Evolutionary conservation across 1,140 invertebrate species (phyloP).

Genomic region (Chionoecetes opilio): DNA sequence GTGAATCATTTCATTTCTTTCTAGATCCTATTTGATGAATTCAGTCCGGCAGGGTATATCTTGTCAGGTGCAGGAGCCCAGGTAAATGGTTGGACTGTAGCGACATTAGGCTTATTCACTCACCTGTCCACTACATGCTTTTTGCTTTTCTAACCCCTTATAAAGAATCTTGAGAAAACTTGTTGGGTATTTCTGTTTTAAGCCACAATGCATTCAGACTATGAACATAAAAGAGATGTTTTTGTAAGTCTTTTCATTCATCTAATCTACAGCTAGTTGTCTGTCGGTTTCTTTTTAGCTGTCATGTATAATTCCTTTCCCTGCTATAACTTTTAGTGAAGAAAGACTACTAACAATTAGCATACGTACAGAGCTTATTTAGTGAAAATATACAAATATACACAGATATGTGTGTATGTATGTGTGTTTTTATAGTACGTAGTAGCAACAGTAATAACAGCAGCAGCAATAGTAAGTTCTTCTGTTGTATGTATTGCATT

Average conservation of each 20-base stretch:
- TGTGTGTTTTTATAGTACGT: not conserved
- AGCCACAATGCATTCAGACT: not conserved
- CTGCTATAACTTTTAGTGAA: too few species aligned
- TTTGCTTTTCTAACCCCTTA: not conserved
- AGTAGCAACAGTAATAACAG: not conserved
- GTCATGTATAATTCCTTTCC: not conserved
- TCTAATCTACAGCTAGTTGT: not conserved
- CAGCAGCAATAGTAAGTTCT: not conserved
- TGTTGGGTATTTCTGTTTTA: not conserved
- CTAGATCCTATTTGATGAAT: slow-evolving; percentile 36
- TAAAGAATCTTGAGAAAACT: not conserved
- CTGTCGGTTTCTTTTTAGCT: too few species aligned
- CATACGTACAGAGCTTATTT: not conserved
- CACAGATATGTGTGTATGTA: not conserved
- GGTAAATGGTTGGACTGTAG: not conserved
- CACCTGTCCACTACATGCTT: not conserved
- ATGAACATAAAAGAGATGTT: not conserved
- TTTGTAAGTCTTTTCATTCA: not conserved
- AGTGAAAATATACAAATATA: not conserved
- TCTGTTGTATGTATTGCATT: not conserved
- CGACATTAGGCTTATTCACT: not conserved
- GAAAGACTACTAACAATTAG: too few species aligned
- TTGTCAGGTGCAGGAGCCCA: slow-evolving; percentile 14
- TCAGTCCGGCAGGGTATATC: slow-evolving; percentile 4
- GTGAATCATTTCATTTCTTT: not conserved